Base-by-base conservation (phyloP, 2,113 vertebrate genomes). In the Oophaga pumilio region DNA sequence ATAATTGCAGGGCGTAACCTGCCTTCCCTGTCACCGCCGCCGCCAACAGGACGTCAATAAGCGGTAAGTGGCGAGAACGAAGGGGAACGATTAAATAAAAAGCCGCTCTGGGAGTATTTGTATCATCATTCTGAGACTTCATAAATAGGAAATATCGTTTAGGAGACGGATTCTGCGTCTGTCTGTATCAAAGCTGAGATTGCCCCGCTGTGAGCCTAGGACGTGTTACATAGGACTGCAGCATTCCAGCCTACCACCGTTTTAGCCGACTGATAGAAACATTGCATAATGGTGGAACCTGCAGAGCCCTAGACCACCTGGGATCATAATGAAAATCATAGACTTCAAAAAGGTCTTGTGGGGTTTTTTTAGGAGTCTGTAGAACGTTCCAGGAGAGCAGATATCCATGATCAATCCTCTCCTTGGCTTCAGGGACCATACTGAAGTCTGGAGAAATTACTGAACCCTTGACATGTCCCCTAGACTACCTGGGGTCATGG, bases 1-100 rank as follows among this genome's bases (percentile, higher is more conserved):
- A 71, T 87, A 73, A 87, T 87, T 73, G 74, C 33, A 81, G 80
- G 17, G 49, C 66, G 26, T 22, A 60, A 64, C 77, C 66, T 13
- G 43, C 14, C 17, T 69, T 57, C 76, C 62, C 77, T 73, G 85
- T 60, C 50, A 49, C 13, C 56, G 28, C 52, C 53, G 9, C 76
- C n/a, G 85, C 14, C 66, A 52, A 68, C 57, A 76, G 9, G 60
- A 76, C 59, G 74, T 86, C 85, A 86, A 52, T 53, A 79, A 4
- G 53, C 3, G 76, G 6, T 79, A 57, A 79, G 50, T 59, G 76
- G 76, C 11, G 52, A 57, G 76, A 79, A 56, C 14, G n/a, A 28
- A 56, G 76, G 12, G 8, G 76, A 59, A 52, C 22, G 14, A 28
- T 74, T 33, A 50, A 43, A 43, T n/a, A 43, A 50, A 50, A 43